A percentile compares a stretch with the other conserved stretches of the same genome.
These are phyloP conservation scores for Chironomus tentans DNA, from an alignment of 2,888 invertebrate genomes.

Conservation along the genomic window DNA sequence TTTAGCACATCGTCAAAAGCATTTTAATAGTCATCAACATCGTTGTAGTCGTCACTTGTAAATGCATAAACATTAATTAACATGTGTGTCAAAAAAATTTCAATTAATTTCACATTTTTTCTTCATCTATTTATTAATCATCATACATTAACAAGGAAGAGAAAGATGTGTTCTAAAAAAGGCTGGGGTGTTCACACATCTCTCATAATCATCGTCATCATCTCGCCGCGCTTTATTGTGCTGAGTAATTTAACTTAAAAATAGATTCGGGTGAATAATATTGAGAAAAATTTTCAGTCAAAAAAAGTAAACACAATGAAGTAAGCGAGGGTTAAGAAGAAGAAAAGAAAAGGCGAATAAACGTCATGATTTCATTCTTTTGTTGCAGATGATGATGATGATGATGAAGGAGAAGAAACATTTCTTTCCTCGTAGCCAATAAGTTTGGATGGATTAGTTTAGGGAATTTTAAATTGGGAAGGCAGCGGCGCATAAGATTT, in stretches of 20 bases:
- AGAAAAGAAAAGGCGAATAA: neutral
- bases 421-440: neutral
- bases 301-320: neutral
- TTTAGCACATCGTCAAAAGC: no score
- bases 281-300: neutral
- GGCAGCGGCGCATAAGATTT: no score
- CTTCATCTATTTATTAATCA: no score
- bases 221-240: neutral
- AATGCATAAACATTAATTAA: no score
- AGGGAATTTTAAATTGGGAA: neutral
- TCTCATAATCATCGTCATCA: neutral
- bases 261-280: neutral
- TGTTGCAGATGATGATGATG: neutral
- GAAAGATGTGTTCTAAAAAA: no score
- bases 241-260: slow-evolving; percentile 6
- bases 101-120: no score
- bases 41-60: no score
- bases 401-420: neutral
- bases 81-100: no score
- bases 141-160: no score
- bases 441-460: no score
- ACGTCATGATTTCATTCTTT: neutral
- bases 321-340: neutral
- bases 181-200: neutral
- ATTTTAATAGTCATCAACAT: no score